phyloP scores from a whole-genome alignment of 2,113 vertebrate genomes.

The Zapus hudsonius region DNA sequence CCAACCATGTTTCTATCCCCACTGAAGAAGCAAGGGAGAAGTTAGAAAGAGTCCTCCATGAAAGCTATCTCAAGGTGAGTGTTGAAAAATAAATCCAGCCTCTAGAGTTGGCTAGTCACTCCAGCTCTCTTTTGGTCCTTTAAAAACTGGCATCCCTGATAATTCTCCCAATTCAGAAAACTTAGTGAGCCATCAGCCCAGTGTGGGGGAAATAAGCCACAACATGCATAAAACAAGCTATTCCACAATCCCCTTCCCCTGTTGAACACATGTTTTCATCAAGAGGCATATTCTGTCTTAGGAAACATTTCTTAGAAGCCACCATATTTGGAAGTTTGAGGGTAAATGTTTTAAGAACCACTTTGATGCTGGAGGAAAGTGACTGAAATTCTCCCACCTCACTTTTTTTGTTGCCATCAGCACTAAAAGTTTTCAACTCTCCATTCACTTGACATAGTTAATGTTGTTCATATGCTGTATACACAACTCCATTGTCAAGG shows the following conservation, averaged over 20 bases:
- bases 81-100: not conserved
- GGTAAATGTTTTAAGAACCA: slow-evolving; percentile 13
- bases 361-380: slow-evolving; percentile 2
- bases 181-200: not conserved
- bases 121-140: not conserved
- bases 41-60: not conserved
- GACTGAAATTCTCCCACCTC: not conserved
- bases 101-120: not conserved
- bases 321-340: slow-evolving; percentile 22
- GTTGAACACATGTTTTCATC: slow-evolving; percentile 49
- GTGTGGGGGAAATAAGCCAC: not conserved
- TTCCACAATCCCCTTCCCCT: not conserved
- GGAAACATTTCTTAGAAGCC: slow-evolving; percentile 60
- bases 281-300: slow-evolving; percentile 52
- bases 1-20: not conserved
- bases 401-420: not conserved
- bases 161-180: slow-evolving; percentile 44
- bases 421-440: slow-evolving; percentile 13
- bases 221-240: not conserved
- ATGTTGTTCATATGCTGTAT: not conserved
- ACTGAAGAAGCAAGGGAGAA: not conserved
- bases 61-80: not conserved
- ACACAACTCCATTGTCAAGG: not conserved
- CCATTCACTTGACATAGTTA: not conserved
- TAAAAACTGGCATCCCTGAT: slow-evolving; percentile 26